phyloP scores from a whole-genome alignment of 92 coral and sea anemone species.

The Porites divaricata region DNA sequence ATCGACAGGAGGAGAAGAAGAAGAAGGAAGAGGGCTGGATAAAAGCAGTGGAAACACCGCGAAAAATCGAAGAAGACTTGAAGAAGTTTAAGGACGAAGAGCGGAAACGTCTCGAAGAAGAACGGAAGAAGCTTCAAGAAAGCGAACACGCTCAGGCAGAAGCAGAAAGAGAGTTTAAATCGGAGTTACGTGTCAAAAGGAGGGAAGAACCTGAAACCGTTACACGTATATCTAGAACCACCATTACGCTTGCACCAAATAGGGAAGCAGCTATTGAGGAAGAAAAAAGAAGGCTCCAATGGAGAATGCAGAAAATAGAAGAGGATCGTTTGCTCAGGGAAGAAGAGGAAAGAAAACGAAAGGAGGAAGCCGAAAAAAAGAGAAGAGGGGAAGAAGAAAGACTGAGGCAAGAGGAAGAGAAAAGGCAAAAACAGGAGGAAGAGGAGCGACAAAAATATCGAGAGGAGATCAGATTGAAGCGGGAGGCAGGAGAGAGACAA shows the following conservation, averaged over 20 bases:
- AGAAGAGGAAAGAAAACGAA: constrained; percentile 54
- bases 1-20: constrained; percentile 54
- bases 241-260: not conserved
- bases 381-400: constrained; percentile 62
- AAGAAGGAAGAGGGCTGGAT: constrained; percentile 59
- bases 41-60: constrained; percentile 33
- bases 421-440: constrained; percentile 39
- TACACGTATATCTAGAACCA: constrained; percentile 2
- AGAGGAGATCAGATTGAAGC: constrained; percentile 49
- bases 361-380: constrained; percentile 53
- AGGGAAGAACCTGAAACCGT: constrained; percentile 5
- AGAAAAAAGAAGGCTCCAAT: constrained; percentile 32
- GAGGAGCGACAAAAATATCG: constrained; percentile 48
- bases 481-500: constrained; percentile 50
- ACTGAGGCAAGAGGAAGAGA: constrained; percentile 41
- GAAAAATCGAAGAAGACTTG: constrained; percentile 49
- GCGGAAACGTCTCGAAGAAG: constrained; percentile 45
- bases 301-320: constrained; percentile 39
- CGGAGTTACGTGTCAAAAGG: constrained; percentile 17
- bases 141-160: constrained; percentile 59
- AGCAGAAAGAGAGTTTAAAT: constrained; percentile 37
- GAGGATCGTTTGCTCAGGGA: constrained; percentile 30
- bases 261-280: constrained; percentile 1
- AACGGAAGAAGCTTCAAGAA: constrained; percentile 37
- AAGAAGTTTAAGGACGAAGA: constrained; percentile 61